These are phyloP conservation scores for Holacanthella duospinosa DNA, from an alignment of 2,888 invertebrate genomes.

Conservation along the genomic window DNA sequence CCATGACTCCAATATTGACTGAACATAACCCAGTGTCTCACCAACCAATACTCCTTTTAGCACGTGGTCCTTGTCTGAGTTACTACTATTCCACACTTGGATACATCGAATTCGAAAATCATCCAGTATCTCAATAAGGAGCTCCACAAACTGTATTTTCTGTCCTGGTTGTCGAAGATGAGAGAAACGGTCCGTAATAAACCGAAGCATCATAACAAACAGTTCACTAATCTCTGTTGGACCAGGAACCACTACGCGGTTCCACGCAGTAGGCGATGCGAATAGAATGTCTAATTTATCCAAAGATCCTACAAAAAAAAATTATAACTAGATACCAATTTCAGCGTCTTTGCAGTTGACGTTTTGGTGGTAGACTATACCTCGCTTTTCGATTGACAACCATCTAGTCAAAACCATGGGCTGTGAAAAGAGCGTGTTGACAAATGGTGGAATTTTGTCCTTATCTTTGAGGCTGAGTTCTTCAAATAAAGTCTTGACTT, in stretches of 20 bases:
- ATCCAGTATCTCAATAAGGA: slow-evolving; percentile 31
- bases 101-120: slow-evolving; percentile 33
- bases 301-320: slow-evolving; percentile 19
- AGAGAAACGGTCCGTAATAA: slow-evolving; percentile 32
- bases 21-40: slow-evolving; percentile 26
- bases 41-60: slow-evolving; percentile 32
- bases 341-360: too few species aligned
- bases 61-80: too few species aligned
- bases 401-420: slow-evolving; percentile 28
- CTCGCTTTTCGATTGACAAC: slow-evolving; percentile 29
- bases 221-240: slow-evolving; percentile 35
- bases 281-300: slow-evolving; percentile 36
- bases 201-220: slow-evolving; percentile 31
- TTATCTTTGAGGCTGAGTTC: slow-evolving; percentile 18
- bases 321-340: not conserved
- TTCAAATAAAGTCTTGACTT: slow-evolving; percentile 23
- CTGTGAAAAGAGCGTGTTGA: slow-evolving; percentile 34
- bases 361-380: slow-evolving; percentile 14
- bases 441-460: slow-evolving; percentile 29
- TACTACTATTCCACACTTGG: slow-evolving; percentile 34
- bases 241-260: slow-evolving; percentile 30
- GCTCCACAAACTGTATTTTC: slow-evolving; percentile 26
- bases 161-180: slow-evolving; percentile 31
- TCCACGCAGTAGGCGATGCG: slow-evolving; percentile 34
- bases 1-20: slow-evolving; percentile 28